Base-by-base conservation (phyloP, 2,797 vertebrate species). In the Scarus forsteni region DNA sequence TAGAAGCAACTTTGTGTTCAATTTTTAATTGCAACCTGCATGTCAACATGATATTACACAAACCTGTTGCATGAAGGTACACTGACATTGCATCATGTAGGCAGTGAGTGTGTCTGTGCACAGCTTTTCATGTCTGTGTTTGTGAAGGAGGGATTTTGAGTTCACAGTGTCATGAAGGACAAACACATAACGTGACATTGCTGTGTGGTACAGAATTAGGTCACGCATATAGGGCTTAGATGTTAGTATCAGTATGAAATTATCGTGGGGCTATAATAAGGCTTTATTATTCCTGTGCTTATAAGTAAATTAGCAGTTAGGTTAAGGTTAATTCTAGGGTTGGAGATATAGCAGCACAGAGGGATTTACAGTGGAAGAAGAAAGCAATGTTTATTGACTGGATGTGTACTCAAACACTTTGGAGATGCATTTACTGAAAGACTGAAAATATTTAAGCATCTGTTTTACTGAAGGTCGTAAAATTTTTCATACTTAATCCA, bases 311-410 rank as follows among this genome's bases (percentile, higher is more conserved):
- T 0, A 12, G 40, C 10, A 36, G 50, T 61, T 61, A 12, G 6
- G 19, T 14, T 10, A 11, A 35, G 19, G 67, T 55, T 62, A 36
- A 62, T 54, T 69, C 13, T 16, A 48, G 34, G 14, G 36, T 54
- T 15, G n/a, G 6, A 6, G 51, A 45, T 40, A 13, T 3, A 42
- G 39, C 27, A 36, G 39, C n/a, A 36, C 6, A 7, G 9, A 15
- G 11, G 50, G 19, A 67, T 5, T 58, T 45, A 42, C 18, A 66
- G 53, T 0, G 0, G 27, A 57, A 11, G 14, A n/a, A 46, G 12
- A 46, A 36, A 8, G 6, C 11, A 2, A 8, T 48, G 19, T 45
- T 10, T n/a, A 3, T 45, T 12, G 14, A 4, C 27, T 27, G 27
- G 4, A 27, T 35, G 40, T 45, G 27, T n/a, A 10, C 7, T 34